A percentile compares a stretch with the other conserved stretches of the same genome.
Evolutionary conservation across 2,888 invertebrate genomes (phyloP).

Genomic region (Lutraria lutraria): DNA sequence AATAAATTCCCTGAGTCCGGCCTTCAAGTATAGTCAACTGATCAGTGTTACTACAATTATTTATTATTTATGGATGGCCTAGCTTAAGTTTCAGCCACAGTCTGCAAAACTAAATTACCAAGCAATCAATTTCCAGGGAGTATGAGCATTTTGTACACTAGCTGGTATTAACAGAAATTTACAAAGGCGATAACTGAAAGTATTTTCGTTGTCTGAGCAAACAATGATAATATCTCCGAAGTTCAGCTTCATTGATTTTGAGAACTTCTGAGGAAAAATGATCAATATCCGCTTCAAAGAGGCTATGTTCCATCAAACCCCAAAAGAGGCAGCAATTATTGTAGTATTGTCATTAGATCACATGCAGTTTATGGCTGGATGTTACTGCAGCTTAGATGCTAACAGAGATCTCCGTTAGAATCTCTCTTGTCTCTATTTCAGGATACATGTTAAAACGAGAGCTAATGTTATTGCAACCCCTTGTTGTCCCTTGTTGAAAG

Average conservation of each 20-base stretch:
- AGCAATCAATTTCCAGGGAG: background rate
- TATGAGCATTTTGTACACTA: background rate
- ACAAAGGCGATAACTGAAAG: slow-evolving; percentile 1
- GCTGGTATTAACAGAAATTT: slow-evolving; percentile 6
- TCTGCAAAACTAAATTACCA: background rate
- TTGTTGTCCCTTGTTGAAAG: too few species aligned
- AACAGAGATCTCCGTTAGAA: background rate
- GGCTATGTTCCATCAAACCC: background rate
- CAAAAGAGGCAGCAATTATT: background rate
- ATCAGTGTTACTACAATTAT: too few species aligned
- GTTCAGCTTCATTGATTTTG: slow-evolving; percentile 21
- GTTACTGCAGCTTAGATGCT: background rate
- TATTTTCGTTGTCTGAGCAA: slow-evolving; percentile 8
- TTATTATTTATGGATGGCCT: too few species aligned
- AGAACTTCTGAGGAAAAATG: background rate
- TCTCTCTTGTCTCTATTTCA: background rate
- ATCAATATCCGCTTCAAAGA: slow-evolving; percentile 13
- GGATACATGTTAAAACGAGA: too few species aligned
- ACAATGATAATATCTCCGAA: background rate
- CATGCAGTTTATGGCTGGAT: background rate
- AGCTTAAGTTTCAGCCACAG: background rate
- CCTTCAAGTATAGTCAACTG: too few species aligned
- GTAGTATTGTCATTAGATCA: background rate
- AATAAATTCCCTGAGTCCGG: too few species aligned
- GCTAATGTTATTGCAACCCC: too few species aligned